These are phyloP conservation scores for Columba janthina DNA, from an alignment of 2,113 vertebrate genomes.

Conservation along the genomic window DNA sequence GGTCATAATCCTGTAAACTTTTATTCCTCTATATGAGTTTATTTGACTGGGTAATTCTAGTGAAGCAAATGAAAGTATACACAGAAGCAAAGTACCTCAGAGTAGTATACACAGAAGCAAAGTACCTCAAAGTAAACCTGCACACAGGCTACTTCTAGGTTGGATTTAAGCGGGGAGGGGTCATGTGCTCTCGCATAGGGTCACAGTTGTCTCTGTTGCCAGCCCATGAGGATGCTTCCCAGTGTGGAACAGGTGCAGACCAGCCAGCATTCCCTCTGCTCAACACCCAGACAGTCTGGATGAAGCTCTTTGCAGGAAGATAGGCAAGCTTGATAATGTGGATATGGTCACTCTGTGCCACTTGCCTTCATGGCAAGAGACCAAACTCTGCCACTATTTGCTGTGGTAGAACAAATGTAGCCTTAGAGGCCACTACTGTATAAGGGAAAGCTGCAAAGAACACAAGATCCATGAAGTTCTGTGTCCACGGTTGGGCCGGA, in stretches of 20 bases:
- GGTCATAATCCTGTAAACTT: background rate
- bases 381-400: background rate
- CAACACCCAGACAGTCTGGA: background rate
- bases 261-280: background rate
- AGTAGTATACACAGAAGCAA: background rate
- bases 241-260: fast-evolving
- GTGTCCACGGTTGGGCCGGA: background rate
- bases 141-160: background rate
- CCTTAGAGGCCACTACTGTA: background rate
- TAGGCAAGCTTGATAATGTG: background rate
- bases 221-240: background rate
- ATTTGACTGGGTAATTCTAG: background rate
- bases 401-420: background rate
- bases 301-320: background rate
- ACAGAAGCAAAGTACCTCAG: background rate
- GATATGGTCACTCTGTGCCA: background rate
- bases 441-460: background rate
- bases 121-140: background rate
- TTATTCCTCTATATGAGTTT: background rate
- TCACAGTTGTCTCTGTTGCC: background rate
- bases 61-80: background rate
- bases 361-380: background rate
- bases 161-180: background rate
- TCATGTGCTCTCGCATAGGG: background rate
- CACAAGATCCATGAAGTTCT: background rate